Percentiles rank a stretch among this genome's conserved stretches.
These are phyloP conservation scores for Daboia siamensis DNA, from an alignment of 2,113 vertebrate genomes.

Conservation along the genomic window DNA sequence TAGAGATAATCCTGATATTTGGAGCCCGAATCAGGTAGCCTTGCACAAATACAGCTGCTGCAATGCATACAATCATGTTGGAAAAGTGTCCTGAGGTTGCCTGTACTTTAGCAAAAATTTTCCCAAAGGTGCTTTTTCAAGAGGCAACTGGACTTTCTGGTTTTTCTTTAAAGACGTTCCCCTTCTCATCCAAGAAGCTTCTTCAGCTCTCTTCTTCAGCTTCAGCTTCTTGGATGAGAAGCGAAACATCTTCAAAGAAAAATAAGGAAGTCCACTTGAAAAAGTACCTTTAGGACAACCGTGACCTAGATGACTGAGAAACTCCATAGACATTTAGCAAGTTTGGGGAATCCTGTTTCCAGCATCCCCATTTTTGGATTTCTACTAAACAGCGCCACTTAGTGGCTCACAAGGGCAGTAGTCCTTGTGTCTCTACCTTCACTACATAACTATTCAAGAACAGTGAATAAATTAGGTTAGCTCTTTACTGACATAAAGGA, in stretches of 20 bases:
- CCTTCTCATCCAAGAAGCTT: too few relatives aligned
- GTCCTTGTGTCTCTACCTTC: neutral
- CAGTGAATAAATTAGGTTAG: neutral
- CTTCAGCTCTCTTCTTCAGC: too few relatives aligned
- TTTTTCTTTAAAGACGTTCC: too few relatives aligned
- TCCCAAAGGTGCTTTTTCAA: too few relatives aligned
- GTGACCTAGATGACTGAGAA: too few relatives aligned
- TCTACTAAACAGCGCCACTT: neutral
- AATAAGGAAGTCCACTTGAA: too few relatives aligned
- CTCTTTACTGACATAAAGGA: neutral
- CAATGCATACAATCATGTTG: neutral
- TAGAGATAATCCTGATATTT: neutral
- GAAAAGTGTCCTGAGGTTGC: neutral
- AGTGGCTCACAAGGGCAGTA: neutral
- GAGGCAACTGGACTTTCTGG: too few relatives aligned
- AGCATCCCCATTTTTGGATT: neutral
- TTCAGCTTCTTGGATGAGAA: too few relatives aligned
- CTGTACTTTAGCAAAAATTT: neutral
- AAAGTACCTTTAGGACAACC: too few relatives aligned
- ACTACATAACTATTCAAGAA: neutral
- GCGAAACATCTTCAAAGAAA: too few relatives aligned
- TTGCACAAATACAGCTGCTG: neutral
- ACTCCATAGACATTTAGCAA: neutral
- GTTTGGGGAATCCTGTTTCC: neutral
- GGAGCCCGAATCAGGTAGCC: neutral